These are phyloP conservation scores for Adelognathus sp. DNA, from an alignment of 2,888 invertebrate genomes.

Conservation along the genomic window DNA sequence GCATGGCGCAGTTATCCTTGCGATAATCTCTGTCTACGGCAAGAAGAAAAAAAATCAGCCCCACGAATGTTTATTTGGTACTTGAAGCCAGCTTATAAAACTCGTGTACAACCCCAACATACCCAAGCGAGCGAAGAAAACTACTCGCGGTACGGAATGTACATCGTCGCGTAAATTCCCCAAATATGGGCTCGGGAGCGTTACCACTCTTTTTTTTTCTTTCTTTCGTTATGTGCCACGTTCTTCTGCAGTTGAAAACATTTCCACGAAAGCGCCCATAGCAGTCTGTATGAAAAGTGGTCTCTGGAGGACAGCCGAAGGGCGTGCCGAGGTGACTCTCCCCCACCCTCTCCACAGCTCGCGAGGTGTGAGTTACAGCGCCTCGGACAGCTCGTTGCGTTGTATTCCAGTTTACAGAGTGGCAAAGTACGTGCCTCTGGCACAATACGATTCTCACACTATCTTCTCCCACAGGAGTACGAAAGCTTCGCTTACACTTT, in stretches of 20 bases:
- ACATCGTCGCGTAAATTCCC: constrained; percentile 62
- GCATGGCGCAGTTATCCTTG: too few species aligned
- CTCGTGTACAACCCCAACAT: too few species aligned
- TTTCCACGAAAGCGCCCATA: constrained; percentile 37
- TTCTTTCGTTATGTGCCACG: too few species aligned
- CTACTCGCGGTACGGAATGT: constrained; percentile 23
- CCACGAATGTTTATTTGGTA: too few species aligned
- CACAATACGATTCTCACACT: constrained; percentile 25
- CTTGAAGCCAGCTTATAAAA: too few species aligned
- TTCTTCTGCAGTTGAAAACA: constrained; percentile 7
- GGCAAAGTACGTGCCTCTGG: constrained; percentile 55
- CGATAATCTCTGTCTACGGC: too few species aligned
- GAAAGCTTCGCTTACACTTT: constrained; percentile 21
- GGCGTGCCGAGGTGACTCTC: constrained; percentile 11
- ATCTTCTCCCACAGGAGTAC: constrained; percentile 34
- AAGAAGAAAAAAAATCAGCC: too few species aligned
- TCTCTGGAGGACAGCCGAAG: constrained; percentile 39
- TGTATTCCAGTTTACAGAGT: constrained; percentile 58
- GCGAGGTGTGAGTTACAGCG: constrained; percentile 63
- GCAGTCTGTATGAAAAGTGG: constrained; percentile 67
- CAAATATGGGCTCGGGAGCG: constrained; percentile 33
- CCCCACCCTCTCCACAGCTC: constrained; percentile 22
- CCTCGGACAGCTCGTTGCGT: constrained; percentile 60
- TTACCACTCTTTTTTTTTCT: constrained; percentile 24
- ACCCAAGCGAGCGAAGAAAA: constrained; percentile 18